A percentile compares a stretch with the other conserved stretches of the same genome.
Evolutionary conservation across 2,113 vertebrate species (phyloP).

Genomic region (Parus major): DNA sequence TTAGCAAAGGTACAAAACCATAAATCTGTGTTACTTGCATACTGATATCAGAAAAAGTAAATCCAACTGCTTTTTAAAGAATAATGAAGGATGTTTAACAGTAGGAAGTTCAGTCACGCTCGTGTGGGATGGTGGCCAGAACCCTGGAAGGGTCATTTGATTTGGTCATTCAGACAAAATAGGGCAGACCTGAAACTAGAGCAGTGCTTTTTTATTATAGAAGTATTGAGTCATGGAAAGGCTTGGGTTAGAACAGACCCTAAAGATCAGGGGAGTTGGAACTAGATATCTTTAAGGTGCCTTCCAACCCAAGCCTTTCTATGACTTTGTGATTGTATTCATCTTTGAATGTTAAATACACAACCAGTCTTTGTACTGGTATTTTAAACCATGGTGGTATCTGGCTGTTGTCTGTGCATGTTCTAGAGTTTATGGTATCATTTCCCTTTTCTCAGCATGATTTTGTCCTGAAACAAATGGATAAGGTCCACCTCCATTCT

Average conservation of each 20-base stretch:
- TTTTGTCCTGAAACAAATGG: background rate
- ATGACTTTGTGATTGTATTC: background rate
- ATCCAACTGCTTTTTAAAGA: background rate
- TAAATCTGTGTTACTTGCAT: background rate
- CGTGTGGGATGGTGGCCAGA: background rate
- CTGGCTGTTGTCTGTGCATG: background rate
- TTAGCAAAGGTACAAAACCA: background rate
- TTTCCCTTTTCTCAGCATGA: background rate
- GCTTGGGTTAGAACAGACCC: background rate
- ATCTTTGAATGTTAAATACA: background rate
- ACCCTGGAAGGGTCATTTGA: background rate
- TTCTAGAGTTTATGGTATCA: background rate
- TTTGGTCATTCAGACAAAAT: background rate
- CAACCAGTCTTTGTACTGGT: background rate
- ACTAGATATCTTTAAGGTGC: background rate
- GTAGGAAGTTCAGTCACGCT: background rate
- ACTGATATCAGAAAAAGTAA: background rate
- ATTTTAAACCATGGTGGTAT: background rate
- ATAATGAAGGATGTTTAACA: fast-evolving
- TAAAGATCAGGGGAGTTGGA: background rate
- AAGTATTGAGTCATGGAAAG: background rate
- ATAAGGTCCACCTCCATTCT: background rate
- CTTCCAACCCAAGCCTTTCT: background rate
- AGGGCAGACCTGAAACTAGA: background rate
- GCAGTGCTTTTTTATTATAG: background rate